These are phyloP conservation scores for Hippopotamyrus pictus DNA, from an alignment of 2,797 vertebrate species.

Conservation along the genomic window DNA sequence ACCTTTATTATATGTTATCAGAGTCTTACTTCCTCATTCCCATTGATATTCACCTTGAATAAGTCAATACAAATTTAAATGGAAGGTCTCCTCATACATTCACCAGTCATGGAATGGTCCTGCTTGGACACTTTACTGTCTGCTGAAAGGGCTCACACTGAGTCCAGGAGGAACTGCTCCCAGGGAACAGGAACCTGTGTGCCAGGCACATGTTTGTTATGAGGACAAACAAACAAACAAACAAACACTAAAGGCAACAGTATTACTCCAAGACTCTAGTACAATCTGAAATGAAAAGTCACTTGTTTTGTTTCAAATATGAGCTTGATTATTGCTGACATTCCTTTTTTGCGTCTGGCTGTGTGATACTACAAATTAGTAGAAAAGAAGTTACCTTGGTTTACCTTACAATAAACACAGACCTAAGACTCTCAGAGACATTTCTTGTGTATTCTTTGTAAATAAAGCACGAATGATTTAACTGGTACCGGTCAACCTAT, in stretches of 20 bases:
- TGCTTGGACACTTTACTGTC: background rate
- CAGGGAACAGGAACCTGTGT: background rate
- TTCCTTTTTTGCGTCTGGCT: background rate
- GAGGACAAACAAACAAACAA: background rate
- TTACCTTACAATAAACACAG: background rate
- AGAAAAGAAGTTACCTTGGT: background rate
- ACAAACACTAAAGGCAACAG: background rate
- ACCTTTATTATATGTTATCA: slow-evolving; percentile 7
- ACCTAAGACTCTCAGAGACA: background rate
- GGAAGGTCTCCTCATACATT: background rate
- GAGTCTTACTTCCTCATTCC: background rate
- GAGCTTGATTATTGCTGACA: background rate
- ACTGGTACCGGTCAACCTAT: background rate
- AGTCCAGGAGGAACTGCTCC: background rate
- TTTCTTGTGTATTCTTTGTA: background rate
- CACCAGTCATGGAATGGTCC: background rate
- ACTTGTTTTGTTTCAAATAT: background rate
- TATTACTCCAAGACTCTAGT: background rate
- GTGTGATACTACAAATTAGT: background rate
- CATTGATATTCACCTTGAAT: background rate
- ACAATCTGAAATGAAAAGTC: background rate
- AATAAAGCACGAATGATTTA: background rate
- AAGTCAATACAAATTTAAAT: slow-evolving; percentile 5
- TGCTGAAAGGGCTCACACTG: background rate
- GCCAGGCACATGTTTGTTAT: background rate